Evolutionary conservation across 2,113 vertebrate genomes (phyloP).

Genomic region (Vicugna pacos): DNA sequence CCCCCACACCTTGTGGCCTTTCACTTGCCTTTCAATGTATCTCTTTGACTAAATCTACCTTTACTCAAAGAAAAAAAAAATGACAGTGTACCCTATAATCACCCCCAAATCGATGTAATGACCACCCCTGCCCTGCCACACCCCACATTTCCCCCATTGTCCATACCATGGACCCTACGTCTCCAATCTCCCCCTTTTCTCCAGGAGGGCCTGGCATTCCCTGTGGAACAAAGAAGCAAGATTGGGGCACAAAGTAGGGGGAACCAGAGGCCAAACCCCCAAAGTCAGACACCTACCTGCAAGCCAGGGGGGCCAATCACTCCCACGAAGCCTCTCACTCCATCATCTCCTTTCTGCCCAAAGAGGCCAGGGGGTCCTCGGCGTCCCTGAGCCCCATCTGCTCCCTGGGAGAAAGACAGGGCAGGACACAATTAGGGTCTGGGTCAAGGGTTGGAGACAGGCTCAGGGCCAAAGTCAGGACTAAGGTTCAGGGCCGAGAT

Average conservation of each 20-base stretch:
- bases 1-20: too few species aligned
- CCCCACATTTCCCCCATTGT: neutral
- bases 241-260: too few species aligned
- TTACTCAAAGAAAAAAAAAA: neutral
- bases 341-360: slow-evolving; percentile 95
- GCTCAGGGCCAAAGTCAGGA: neutral
- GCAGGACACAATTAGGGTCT: neutral
- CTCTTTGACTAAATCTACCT: too few species aligned
- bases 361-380: slow-evolving; percentile 94
- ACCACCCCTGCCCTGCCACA: neutral
- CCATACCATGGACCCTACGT: slow-evolving; percentile 93
- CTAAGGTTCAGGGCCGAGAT: neutral
- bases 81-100: neutral
- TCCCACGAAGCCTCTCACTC: slow-evolving; percentile 91
- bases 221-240: slow-evolving; percentile 82
- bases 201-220: slow-evolving; percentile 94
- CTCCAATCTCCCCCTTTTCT: slow-evolving; percentile 95
- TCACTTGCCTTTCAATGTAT: too few species aligned
- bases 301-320: slow-evolving; percentile 90
- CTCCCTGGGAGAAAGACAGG: slow-evolving; percentile 86
- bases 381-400: slow-evolving; percentile 93
- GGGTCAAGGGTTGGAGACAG: neutral
- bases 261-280: neutral
- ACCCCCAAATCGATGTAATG: neutral
- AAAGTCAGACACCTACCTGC: slow-evolving; percentile 88